Conservation (phyloP, 92 coral and sea anemone species). For the Nematostella vectensis region DNA sequence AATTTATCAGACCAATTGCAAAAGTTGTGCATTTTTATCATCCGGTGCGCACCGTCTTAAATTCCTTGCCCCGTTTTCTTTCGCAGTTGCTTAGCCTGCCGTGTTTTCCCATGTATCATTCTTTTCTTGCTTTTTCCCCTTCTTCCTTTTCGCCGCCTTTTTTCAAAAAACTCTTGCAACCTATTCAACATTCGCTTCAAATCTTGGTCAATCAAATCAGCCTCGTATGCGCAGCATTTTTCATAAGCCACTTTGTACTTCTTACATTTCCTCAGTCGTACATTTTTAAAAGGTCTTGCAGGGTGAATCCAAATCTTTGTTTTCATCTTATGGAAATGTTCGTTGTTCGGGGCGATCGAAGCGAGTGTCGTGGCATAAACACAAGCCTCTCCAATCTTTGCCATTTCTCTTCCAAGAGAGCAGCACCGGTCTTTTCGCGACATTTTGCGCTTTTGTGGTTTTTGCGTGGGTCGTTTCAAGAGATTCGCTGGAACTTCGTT, state of each 20-base stretch:
- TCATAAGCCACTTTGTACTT: slow-evolving; percentile 59
- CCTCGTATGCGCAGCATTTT: slow-evolving; percentile 67
- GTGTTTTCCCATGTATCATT: no score
- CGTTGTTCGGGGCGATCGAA: slow-evolving; percentile 29
- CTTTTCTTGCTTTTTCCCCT: slow-evolving; percentile 5
- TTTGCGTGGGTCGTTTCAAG: slow-evolving; percentile 1
- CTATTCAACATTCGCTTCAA: slow-evolving; percentile 26
- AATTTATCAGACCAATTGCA: no score
- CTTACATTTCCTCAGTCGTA: slow-evolving; percentile 54
- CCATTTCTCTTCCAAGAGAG: slow-evolving; percentile 64
- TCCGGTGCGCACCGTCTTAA: no score
- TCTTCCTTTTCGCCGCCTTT: not conserved
- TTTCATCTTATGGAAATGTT: slow-evolving; percentile 67
- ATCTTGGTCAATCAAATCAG: slow-evolving; percentile 42
- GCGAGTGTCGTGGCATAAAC: slow-evolving; percentile 35
- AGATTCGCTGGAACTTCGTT: slow-evolving; percentile 1
- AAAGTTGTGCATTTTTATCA: no score
- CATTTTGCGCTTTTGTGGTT: slow-evolving; percentile 1
- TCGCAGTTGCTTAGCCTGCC: no score
- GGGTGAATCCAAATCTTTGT: slow-evolving; percentile 47
- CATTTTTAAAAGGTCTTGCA: slow-evolving; percentile 34
- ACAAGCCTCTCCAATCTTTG: slow-evolving; percentile 76
- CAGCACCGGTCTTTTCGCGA: slow-evolving; percentile 43
- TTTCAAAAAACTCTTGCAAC: not conserved
- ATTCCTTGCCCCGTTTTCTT: no score